Percentiles rank a stretch among this genome's conserved stretches.
Evolutionary conservation across 2,113 vertebrate species (phyloP).

Genomic region (Pleuronectes platessa): DNA sequence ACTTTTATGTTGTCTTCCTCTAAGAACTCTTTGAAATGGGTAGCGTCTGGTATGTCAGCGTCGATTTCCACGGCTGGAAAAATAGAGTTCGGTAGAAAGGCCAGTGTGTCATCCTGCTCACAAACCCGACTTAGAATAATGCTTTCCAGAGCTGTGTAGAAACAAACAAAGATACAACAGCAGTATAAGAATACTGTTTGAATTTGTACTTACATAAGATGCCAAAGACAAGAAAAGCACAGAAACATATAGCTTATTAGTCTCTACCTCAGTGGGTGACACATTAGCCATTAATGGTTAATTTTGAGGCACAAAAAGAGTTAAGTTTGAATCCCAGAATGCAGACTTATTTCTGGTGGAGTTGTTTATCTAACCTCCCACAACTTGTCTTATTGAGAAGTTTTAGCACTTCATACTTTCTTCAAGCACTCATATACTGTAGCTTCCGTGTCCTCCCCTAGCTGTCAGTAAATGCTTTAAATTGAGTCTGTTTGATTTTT

Average conservation of each 20-base stretch:
- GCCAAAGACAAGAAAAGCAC: no score
- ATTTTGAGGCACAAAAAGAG: no score
- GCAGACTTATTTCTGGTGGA: not conserved
- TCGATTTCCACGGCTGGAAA: constrained; percentile 21
- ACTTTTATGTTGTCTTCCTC: constrained; percentile 36
- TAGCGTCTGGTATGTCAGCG: not conserved
- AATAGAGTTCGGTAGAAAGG: constrained; percentile 49
- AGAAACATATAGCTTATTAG: no score
- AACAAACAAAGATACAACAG: not conserved
- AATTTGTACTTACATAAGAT: not conserved
- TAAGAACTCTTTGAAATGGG: not conserved
- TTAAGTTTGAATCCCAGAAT: no score
- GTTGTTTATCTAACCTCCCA: not conserved
- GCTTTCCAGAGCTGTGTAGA: constrained; percentile 80
- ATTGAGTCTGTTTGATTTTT: not conserved
- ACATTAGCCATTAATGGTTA: no score
- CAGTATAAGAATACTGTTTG: not conserved
- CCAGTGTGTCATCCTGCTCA: constrained; percentile 68
- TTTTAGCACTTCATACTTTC: no score
- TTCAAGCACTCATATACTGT: no score
- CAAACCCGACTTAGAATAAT: constrained; percentile 85
- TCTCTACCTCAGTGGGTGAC: no score
- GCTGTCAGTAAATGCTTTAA: not conserved
- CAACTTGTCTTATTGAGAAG: not conserved
- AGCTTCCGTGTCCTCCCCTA: no score